Conservation (phyloP, 2,797 vertebrate genomes). For the Pampus argenteus region DNA sequence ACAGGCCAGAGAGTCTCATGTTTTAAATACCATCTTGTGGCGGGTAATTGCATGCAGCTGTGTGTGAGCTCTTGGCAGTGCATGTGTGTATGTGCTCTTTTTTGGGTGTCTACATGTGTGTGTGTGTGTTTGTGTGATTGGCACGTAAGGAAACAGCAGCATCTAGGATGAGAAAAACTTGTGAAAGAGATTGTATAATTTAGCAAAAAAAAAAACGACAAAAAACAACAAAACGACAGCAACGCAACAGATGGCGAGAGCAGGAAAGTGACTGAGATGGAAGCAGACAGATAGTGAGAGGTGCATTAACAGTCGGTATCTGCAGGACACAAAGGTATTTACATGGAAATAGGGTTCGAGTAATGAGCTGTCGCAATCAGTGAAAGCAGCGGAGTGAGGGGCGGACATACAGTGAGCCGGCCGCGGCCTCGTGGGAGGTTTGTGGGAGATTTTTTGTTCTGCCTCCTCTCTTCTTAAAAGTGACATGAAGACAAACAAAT, state of each 20-base stretch:
- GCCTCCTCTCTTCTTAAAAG: slow-evolving; percentile 2
- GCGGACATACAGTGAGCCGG: slow-evolving; percentile 8
- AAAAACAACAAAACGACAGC: slow-evolving; percentile 14
- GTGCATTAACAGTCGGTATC: slow-evolving; percentile 21
- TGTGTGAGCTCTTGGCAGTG: slow-evolving; percentile 73
- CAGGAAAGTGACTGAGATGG: slow-evolving; percentile 28
- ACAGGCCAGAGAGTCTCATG: slow-evolving; percentile 65
- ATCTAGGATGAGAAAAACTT: slow-evolving; percentile 38
- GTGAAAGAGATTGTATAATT: slow-evolving; percentile 58
- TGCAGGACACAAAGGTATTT: slow-evolving; percentile 47
- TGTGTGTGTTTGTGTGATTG: slow-evolving; percentile 48
- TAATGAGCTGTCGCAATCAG: slow-evolving; percentile 53
- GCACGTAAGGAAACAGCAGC: slow-evolving; percentile 46
- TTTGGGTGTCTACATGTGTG: slow-evolving; percentile 23
- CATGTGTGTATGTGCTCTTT: slow-evolving; percentile 22
- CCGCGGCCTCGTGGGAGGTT: slow-evolving; percentile 11
- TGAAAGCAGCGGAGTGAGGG: slow-evolving; percentile 14
- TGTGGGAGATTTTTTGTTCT: too few relatives aligned
- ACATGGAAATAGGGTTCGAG: slow-evolving; percentile 49
- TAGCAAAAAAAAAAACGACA: slow-evolving; percentile 12
- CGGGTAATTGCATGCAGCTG: slow-evolving; percentile 83
- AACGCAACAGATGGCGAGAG: slow-evolving; percentile 39
- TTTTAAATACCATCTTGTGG: slow-evolving; percentile 81
- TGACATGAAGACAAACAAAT: slow-evolving; percentile 17
- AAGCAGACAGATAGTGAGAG: slow-evolving; percentile 29